Percentiles rank a stretch among this genome's conserved stretches.
phyloP scores from a whole-genome alignment of 2,797 vertebrate species.

The Staurois parvus region DNA sequence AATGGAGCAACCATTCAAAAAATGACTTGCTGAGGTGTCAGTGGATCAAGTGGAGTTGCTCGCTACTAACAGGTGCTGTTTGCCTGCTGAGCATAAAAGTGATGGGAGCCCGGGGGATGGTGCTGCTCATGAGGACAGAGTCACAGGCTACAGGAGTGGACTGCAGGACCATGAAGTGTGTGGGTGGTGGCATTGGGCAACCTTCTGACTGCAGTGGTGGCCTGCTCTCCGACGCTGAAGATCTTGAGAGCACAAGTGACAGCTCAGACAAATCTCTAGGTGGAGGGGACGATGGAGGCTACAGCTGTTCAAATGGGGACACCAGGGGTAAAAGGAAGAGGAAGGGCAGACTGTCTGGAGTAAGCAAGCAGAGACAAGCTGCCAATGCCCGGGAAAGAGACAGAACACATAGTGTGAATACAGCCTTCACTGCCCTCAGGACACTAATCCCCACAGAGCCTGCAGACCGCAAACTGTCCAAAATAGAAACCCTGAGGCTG shows the following conservation, averaged over 20 bases:
- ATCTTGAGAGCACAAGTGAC: slow-evolving; percentile 79
- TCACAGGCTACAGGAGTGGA: slow-evolving; percentile 64
- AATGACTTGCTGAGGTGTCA: slow-evolving; percentile 76
- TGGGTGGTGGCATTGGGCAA: slow-evolving; percentile 66
- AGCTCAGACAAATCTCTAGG: slow-evolving; percentile 76
- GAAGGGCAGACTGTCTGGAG: slow-evolving; percentile 67
- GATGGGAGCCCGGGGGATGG: slow-evolving; percentile 65
- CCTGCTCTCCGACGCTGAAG: slow-evolving; percentile 74
- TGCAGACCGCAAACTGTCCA: slow-evolving; percentile 87
- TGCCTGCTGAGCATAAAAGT: slow-evolving; percentile 62
- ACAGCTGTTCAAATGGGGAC: slow-evolving; percentile 68
- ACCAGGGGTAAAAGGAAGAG: slow-evolving; percentile 62
- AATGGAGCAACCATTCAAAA: slow-evolving; percentile 84
- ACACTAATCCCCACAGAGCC: slow-evolving; percentile 91
- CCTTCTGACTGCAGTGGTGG: slow-evolving; percentile 62
- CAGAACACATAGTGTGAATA: slow-evolving; percentile 90
- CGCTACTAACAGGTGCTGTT: slow-evolving; percentile 64
- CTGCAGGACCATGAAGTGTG: slow-evolving; percentile 77
- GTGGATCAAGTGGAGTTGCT: slow-evolving; percentile 70
- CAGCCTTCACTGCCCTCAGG: slow-evolving; percentile 87
- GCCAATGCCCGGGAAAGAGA: slow-evolving; percentile 90
- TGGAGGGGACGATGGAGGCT: slow-evolving; percentile 63
- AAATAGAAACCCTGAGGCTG: slow-evolving; percentile 90
- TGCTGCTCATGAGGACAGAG: slow-evolving; percentile 76
- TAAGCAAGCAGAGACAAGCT: slow-evolving; percentile 83